Base-by-base conservation (phyloP, 2,888 invertebrate genomes). In the Vanessa cardui region DNA sequence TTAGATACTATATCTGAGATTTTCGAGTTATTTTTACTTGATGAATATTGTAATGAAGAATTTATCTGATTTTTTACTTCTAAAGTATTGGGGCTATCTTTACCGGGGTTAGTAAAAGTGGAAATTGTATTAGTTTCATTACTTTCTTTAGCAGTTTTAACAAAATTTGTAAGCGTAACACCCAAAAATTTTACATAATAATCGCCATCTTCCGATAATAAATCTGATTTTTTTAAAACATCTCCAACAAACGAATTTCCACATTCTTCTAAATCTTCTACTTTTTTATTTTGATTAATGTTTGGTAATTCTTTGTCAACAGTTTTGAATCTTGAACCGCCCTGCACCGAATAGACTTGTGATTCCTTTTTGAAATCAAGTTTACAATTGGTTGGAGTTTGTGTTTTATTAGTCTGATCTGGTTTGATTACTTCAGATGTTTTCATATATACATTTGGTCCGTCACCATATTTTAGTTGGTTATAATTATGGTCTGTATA, bases 101-200 rank as follows among this genome's bases (percentile, higher is more conserved):
- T 58, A 33, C 6, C 2, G 18, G 20, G n/a, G 6, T 33, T 54
- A 1, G 6, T 18, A n/a, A 18, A 18, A 56, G 33, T 9, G 5
- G 33, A 20, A 12, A 56, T 39, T 12, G 56, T 66, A 54, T 64
- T 33, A 56, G 56, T 56, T 21, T 60, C 52, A 49, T 72, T 60
- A 18, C 58, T 62, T 50, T 65, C 44, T 58, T 62, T 15, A 31
- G 64, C 60, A 59, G 69, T 64, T 16, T 58, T 69, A 49, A 62
- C 64, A 31, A 62, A 44, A 71, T 87, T 82, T 54, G 81, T 77
- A 65, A 92, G 78, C 15, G 90, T 90, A 9, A 89, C 92, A 21
- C 92, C 92, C 64, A 92, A 81, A 79, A 90, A 88, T 59, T 85
- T 82, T 31, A 92, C 83, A 58, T 79, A 77, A 74, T 84, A 87